Percentiles rank a stretch among this genome's conserved stretches.
phyloP scores from a whole-genome alignment of 2,888 invertebrate species.

The Pristionchus japonicus region DNA sequence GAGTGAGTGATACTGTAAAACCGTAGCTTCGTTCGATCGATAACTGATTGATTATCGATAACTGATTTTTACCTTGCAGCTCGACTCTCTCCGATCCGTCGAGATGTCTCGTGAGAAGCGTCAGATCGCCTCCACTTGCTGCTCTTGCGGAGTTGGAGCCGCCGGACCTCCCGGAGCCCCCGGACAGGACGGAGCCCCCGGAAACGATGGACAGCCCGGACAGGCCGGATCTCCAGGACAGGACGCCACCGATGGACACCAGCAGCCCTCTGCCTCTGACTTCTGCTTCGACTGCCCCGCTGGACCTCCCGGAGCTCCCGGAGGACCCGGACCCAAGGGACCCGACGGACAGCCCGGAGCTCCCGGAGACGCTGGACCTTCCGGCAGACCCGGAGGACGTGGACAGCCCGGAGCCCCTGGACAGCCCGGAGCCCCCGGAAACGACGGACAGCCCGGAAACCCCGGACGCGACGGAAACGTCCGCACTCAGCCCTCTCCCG shows the following conservation, averaged over 20 bases:
- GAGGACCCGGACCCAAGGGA: slow-evolving; percentile 41
- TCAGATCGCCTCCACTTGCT: slow-evolving; percentile 46
- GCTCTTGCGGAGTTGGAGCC: slow-evolving; percentile 46
- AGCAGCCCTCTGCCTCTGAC: slow-evolving; percentile 10
- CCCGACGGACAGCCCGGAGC: slow-evolving; percentile 46
- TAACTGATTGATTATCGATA: background rate
- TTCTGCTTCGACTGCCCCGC: slow-evolving; percentile 50
- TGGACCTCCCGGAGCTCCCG: slow-evolving; percentile 46
- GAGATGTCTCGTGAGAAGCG: slow-evolving; percentile 40
- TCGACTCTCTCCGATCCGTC: background rate
- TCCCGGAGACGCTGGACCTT: slow-evolving; percentile 40
- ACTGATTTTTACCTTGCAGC: slow-evolving; percentile 1
- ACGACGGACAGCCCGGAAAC: slow-evolving; percentile 47
- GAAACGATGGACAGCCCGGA: slow-evolving; percentile 47
- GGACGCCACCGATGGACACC: slow-evolving; percentile 33
- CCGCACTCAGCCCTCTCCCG: slow-evolving; percentile 46
- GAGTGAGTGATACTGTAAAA: slow-evolving; percentile 45
- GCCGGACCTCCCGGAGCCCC: slow-evolving; percentile 46
- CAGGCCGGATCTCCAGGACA: slow-evolving; percentile 42
- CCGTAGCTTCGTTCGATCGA: background rate
- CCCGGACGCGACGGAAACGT: slow-evolving; percentile 46
- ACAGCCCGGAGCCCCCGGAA: slow-evolving; percentile 48
- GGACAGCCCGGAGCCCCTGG: slow-evolving; percentile 44
- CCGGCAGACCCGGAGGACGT: slow-evolving; percentile 46
- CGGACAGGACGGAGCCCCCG: slow-evolving; percentile 43